Conservation (phyloP, 2,113 vertebrate species). For the Gasterosteus aculeatus region DNA sequence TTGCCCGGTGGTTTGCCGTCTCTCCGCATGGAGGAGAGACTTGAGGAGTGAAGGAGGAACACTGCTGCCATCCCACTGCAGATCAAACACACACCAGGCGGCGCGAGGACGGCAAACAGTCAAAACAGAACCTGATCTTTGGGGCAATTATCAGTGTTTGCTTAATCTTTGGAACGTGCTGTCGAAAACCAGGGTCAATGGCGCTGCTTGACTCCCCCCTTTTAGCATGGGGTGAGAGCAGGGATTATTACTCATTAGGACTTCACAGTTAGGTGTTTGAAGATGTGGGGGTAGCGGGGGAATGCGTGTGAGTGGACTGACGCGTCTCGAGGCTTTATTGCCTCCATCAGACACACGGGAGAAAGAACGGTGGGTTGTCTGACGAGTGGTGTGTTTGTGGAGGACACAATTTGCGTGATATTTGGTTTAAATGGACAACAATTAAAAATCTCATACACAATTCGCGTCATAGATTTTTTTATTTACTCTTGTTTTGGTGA, state of each 20-base stretch:
- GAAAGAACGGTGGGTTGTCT: slow-evolving; percentile 1
- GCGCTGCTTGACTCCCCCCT: slow-evolving; percentile 62
- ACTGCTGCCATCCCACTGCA: slow-evolving; percentile 55
- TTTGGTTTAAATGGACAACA: not conserved
- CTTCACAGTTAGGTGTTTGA: slow-evolving; percentile 66
- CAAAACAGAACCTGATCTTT: slow-evolving; percentile 77
- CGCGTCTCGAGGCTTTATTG: slow-evolving; percentile 1
- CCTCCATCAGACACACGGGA: slow-evolving; percentile 3
- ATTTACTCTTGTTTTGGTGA: slow-evolving; percentile 23
- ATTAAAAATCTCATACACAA: not conserved
- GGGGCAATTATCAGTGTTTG: slow-evolving; percentile 76
- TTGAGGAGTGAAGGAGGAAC: slow-evolving; percentile 62
- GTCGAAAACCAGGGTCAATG: slow-evolving; percentile 69
- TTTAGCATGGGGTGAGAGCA: slow-evolving; percentile 46
- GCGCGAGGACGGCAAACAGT: slow-evolving; percentile 68
- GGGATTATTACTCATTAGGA: slow-evolving; percentile 76
- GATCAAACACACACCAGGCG: slow-evolving; percentile 69
- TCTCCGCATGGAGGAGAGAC: slow-evolving; percentile 45
- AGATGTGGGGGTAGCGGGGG: slow-evolving; percentile 25
- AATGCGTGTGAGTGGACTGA: not conserved
- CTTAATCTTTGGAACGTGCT: slow-evolving; percentile 74
- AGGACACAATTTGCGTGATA: not conserved
- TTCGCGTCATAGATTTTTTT: slow-evolving; percentile 2
- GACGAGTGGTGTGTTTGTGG: not conserved
- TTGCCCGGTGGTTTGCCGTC: slow-evolving; percentile 40